phyloP scores from a whole-genome alignment of 2,797 vertebrate genomes.

The Pseudochaenichthys georgianus region DNA sequence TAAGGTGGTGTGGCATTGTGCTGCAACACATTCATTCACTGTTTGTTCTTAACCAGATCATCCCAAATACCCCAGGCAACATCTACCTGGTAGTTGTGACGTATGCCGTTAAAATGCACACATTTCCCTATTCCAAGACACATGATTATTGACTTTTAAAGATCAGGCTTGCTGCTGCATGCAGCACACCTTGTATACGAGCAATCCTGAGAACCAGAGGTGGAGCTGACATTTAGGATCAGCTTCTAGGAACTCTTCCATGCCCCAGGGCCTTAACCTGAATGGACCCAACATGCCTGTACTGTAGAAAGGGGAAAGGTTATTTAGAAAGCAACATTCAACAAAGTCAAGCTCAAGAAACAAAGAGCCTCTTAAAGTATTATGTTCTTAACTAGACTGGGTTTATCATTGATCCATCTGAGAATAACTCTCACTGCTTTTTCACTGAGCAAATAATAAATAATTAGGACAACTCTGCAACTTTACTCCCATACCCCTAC shows the following conservation, averaged over 20 bases:
- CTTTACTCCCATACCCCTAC: background rate
- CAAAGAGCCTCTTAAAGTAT: background rate
- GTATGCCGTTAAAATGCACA: background rate
- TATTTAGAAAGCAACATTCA: background rate
- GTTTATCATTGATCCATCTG: background rate
- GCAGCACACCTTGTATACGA: slow-evolving; percentile 5
- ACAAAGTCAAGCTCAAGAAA: background rate
- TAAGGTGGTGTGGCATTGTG: background rate
- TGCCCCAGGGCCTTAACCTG: slow-evolving; percentile 34
- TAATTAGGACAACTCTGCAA: background rate
- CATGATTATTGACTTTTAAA: slow-evolving; percentile 33
- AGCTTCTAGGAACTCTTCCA: slow-evolving; percentile 1
- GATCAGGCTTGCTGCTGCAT: slow-evolving; percentile 65
- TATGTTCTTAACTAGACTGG: background rate
- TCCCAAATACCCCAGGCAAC: background rate
- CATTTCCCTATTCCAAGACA: background rate
- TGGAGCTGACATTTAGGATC: slow-evolving; percentile 57
- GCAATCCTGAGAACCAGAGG: slow-evolving; percentile 18
- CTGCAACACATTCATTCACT: background rate
- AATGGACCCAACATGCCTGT: slow-evolving; percentile 6
- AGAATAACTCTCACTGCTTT: background rate
- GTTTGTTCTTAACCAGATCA: background rate
- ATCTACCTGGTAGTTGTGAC: background rate
- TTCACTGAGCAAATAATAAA: background rate
- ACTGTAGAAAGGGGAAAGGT: background rate